These are phyloP conservation scores for Bubo blakistoni DNA, from an alignment of 2,113 vertebrate species.

Conservation along the genomic window DNA sequence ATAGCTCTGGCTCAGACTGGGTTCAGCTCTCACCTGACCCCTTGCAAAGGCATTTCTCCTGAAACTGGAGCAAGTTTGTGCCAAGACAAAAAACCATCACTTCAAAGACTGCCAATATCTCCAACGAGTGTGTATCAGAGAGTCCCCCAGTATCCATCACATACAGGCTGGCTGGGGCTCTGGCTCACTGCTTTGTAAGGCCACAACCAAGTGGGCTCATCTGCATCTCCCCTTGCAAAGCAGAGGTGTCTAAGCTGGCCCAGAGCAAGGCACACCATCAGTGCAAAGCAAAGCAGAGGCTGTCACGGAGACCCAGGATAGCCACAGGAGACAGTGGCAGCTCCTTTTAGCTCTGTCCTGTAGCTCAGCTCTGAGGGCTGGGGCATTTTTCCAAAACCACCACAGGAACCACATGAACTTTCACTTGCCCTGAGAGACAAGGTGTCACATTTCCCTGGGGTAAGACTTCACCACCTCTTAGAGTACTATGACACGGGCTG, in stretches of 20 bases:
- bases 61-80: neutral
- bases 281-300: neutral
- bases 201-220: neutral
- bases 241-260: neutral
- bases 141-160: neutral
- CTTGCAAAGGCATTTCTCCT: neutral
- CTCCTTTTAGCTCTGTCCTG: neutral
- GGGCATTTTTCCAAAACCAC: neutral
- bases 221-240: neutral
- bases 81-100: neutral
- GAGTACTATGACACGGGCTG: neutral
- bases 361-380: neutral
- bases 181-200: neutral
- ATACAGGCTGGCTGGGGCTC: neutral
- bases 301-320: neutral
- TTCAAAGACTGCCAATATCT: neutral
- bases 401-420: neutral
- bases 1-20: neutral
- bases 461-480: neutral
- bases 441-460: fast-evolving
- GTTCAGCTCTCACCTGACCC: neutral
- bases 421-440: neutral
- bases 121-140: neutral
- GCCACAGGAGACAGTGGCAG: neutral
- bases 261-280: neutral